Percentiles rank a stretch among this genome's conserved stretches.
These are phyloP conservation scores for Schlechtendalia chinensis DNA, from an alignment of 1,140 invertebrate genomes.

Conservation along the genomic window DNA sequence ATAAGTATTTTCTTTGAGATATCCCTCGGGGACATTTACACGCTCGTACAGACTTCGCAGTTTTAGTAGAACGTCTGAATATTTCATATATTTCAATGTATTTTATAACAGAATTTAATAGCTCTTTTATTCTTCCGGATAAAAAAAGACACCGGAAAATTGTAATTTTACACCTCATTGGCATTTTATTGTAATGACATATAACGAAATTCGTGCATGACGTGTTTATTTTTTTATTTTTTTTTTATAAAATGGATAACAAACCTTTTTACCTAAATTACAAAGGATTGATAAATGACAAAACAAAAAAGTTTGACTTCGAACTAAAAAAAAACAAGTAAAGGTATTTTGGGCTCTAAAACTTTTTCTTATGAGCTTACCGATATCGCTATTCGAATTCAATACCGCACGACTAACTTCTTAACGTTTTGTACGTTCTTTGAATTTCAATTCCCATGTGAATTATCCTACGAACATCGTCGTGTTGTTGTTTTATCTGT, in stretches of 20 bases:
- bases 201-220: not conserved
- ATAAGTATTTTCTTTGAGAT: not conserved
- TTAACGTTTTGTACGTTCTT: not conserved
- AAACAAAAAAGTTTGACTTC: not conserved
- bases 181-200: not conserved
- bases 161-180: not conserved
- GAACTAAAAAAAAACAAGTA: not conserved
- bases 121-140: not conserved
- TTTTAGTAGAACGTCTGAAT: not conserved
- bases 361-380: not conserved
- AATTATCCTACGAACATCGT: not conserved
- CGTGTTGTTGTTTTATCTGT: not conserved
- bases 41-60: not conserved
- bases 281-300: not conserved
- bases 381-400: not conserved
- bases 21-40: not conserved
- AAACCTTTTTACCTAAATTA: not conserved
- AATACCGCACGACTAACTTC: slow-evolving; percentile 23
- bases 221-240: not conserved
- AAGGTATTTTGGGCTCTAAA: not conserved
- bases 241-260: not conserved
- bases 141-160: not conserved
- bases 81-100: not conserved
- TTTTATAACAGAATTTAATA: not conserved
- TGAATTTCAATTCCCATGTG: not conserved